Evolutionary conservation across 1,140 invertebrate genomes (phyloP), one percentile per base, ranked within the genome.

Genomic region (Nephotettix cincticeps): DNA sequence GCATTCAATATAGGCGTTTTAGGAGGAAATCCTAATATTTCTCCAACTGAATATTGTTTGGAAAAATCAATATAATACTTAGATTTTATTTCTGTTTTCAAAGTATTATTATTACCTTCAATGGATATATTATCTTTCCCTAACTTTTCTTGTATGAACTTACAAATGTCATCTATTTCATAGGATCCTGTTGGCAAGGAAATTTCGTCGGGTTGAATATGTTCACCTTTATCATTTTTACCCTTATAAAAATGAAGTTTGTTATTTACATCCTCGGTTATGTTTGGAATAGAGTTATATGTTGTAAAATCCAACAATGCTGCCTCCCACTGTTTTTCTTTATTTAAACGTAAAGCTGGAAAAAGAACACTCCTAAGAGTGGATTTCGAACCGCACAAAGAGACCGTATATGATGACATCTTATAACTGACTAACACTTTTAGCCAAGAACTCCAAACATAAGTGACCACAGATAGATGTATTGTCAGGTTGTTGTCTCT

Each of bases 221-320:
- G 40, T 43, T 43, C 40, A 11, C 40, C 40, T 11, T 43, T 43
- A 43, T 43, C 40, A n/a, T 43, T 43, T n/a, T 56, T 25, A 14
- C 21, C 13, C 1, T 11, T 6, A 23, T 32, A 3, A 51, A 54
- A 63, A 21, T 47, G 27, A 25, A 71, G 32, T 13, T 0, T 25
- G 28, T 72, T 45, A 19, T 56, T 61, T 11, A 36, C 29, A 2
- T 21, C n/a, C 1, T 61, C 28, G 4, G 45, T 19, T 14, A 72
- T 61, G 29, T 68, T 72, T 14, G 65, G 65, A 23, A 72, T 68
- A 2, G 47, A 27, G 29, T 68, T 72, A 40, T 61, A 58, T 4
- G 54, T 43, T n/a, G 23, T 14, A n/a, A 72, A 45, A 36, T 1
- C 13, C 11, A 36, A 11, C 1, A 66, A 19, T 6, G 9, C 63